Percentiles rank a stretch among this genome's conserved stretches.
phyloP scores from a whole-genome alignment of 2,113 vertebrate genomes.

The Amia ocellicauda region DNA sequence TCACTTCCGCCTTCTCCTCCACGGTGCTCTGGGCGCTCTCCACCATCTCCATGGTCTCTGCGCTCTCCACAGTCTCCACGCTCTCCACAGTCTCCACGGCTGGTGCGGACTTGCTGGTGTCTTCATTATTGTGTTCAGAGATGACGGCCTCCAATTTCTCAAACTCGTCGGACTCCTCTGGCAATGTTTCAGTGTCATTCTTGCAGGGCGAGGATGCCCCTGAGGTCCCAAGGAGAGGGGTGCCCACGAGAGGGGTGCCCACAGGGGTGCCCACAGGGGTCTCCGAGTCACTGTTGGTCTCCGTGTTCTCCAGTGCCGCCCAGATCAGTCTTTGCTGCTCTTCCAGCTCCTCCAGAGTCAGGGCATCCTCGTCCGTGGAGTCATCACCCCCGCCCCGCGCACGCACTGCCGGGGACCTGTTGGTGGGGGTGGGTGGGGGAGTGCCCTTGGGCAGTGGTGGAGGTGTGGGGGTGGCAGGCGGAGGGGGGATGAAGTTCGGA shows the following conservation, averaged over 20 bases:
- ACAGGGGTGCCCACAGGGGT: slow-evolving; percentile 69
- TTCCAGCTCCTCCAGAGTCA: slow-evolving; percentile 91
- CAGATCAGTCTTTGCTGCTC: slow-evolving; percentile 90
- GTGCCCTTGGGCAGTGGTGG: slow-evolving; percentile 79
- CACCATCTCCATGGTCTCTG: no score
- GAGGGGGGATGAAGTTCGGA: slow-evolving; percentile 41
- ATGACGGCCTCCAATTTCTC: slow-evolving; percentile 20
- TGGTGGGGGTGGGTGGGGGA: slow-evolving; percentile 60
- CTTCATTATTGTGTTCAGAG: slow-evolving; percentile 26
- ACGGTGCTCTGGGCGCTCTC: slow-evolving; percentile 21
- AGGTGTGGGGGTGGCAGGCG: slow-evolving; percentile 59
- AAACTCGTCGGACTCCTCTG: slow-evolving; percentile 24
- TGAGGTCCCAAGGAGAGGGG: slow-evolving; percentile 72
- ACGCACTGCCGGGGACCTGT: slow-evolving; percentile 51
- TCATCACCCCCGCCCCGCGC: slow-evolving; percentile 50
- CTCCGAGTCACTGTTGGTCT: slow-evolving; percentile 82
- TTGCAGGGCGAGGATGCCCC: slow-evolving; percentile 68
- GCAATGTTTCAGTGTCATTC: slow-evolving; percentile 54
- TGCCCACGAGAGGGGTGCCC: no score
- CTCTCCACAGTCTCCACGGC: neutral
- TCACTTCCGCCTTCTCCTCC: neutral
- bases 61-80: no score
- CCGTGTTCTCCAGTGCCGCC: slow-evolving; percentile 85
- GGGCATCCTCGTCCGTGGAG: slow-evolving; percentile 72
- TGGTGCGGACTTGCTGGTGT: neutral